Evolutionary conservation across 2,888 invertebrate genomes (phyloP), one percentile per base, ranked within the genome.

Genomic region (Galerucella pusilla): DNA sequence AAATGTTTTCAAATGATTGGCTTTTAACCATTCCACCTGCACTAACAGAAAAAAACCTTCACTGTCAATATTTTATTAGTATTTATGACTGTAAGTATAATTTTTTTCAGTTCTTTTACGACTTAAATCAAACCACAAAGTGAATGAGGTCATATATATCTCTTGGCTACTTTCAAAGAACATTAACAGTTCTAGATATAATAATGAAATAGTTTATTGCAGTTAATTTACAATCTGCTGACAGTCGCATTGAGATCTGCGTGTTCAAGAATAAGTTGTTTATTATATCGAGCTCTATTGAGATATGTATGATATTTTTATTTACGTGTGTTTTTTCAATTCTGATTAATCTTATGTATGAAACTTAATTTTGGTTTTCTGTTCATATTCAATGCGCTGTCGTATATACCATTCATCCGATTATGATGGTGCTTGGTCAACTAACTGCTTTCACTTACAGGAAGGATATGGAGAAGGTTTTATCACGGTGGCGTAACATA

Each of bases 71-170:
- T 28, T 57, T 63, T 63, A 63, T 63, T 63, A 35, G 10, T 63
- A 42, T 63, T 63, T 63, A 35, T 42, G 14, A 20, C 16, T 16
- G 3, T 2, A 2, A 42, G 42, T 20, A 12, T n/a, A 9, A 14
- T 35, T 61, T 61, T 35, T 35, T 61, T 61, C 35, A 35, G 35
- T 35, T 63, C 54, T 54, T 71, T 54, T 64, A 63, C 60, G 64
- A 64, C 54, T 63, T 71, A 71, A 71, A 71, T 71, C 71, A 54
- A 54, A 64, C 63, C 25, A 60, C 46, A 54, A n/a, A 35, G 64
- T 57, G 63, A 71, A 71, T 64, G 64, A 71, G 71, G 71, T 71
- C 71, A 64, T 71, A 64, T 64, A 54, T 71, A 14, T 71, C 63
- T 71, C 42, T 20, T 64, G 63, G 54, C 63, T 63, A 63, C 63